phyloP scores from a whole-genome alignment of 1,140 invertebrate species.

The Atta texana region DNA sequence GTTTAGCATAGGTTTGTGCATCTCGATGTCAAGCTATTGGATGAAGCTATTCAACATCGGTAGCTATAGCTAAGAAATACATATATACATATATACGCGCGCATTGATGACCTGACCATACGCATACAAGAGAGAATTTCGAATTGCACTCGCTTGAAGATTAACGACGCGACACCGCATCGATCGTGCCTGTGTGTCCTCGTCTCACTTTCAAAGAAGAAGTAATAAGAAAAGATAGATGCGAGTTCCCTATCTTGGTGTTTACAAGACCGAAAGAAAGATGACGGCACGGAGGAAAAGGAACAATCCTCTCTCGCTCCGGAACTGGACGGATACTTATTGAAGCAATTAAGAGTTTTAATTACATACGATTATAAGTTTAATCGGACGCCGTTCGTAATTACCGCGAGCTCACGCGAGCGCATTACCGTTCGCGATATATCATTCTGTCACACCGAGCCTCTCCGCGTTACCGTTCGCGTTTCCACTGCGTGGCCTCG shows the following conservation, averaged over 20 bases:
- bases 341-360: slow-evolving; percentile 59
- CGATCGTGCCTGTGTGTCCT: slow-evolving; percentile 47
- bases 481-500: slow-evolving; percentile 11
- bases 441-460: slow-evolving; percentile 39
- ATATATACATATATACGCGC: background rate
- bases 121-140: background rate
- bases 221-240: slow-evolving; percentile 65
- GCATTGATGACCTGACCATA: slow-evolving; percentile 39
- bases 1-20: slow-evolving; percentile 35
- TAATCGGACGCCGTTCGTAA: slow-evolving; percentile 54
- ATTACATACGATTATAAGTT: slow-evolving; percentile 59
- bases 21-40: slow-evolving; percentile 54
- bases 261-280: slow-evolving; percentile 39
- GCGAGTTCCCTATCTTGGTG: slow-evolving; percentile 40
- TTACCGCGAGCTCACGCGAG: slow-evolving; percentile 27
- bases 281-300: background rate
- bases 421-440: slow-evolving; percentile 44
- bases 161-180: slow-evolving; percentile 59
- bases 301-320: background rate
- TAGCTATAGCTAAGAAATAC: background rate
- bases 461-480: background rate
- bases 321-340: slow-evolving; percentile 23
- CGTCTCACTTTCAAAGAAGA: slow-evolving; percentile 58
- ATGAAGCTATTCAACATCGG: slow-evolving; percentile 32
- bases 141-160: slow-evolving; percentile 48